Percentiles rank a stretch among this genome's conserved stretches.
Evolutionary conservation across 2,888 invertebrate species (phyloP).

Genomic region (Melieria picta): DNA sequence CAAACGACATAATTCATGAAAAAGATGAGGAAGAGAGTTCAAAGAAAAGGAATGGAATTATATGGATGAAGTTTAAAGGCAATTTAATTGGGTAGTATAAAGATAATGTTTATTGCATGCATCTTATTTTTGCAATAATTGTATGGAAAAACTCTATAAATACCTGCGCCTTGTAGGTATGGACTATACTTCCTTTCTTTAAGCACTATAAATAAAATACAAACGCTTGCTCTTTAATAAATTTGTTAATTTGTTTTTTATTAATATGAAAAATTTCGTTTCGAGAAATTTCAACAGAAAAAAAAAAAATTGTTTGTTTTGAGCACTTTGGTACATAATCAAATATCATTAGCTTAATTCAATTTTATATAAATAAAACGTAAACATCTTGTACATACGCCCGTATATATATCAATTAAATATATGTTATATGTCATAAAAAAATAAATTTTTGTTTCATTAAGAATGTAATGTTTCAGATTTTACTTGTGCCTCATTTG

Average conservation of each 20-base stretch:
- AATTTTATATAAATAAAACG: constrained; percentile 40
- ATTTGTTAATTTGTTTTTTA: neutral
- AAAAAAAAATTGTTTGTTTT: constrained; percentile 37
- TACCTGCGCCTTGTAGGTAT: no score
- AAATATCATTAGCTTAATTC: constrained; percentile 42
- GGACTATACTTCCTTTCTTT: no score
- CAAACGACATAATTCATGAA: no score
- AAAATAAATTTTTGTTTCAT: neutral
- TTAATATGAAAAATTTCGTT: neutral
- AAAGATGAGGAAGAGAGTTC: no score
- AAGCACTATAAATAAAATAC: no score
- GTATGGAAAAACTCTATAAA: no score
- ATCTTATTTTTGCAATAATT: no score
- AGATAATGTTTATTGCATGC: no score
- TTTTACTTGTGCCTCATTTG: constrained; percentile 1
- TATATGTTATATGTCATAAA: constrained; percentile 12
- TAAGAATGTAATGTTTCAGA: constrained; percentile 17
- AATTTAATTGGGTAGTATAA: no score
- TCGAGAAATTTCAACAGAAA: neutral
- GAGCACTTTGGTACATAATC: constrained; percentile 55
- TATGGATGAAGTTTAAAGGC: no score
- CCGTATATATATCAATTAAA: constrained; percentile 35
- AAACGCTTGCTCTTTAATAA: no score
- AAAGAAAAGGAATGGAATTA: no score
- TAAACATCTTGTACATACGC: constrained; percentile 40